Evolutionary conservation across 1,140 invertebrate species (phyloP), one percentile per base, ranked within the genome.

Genomic region (Rhopalosiphum maidis): DNA sequence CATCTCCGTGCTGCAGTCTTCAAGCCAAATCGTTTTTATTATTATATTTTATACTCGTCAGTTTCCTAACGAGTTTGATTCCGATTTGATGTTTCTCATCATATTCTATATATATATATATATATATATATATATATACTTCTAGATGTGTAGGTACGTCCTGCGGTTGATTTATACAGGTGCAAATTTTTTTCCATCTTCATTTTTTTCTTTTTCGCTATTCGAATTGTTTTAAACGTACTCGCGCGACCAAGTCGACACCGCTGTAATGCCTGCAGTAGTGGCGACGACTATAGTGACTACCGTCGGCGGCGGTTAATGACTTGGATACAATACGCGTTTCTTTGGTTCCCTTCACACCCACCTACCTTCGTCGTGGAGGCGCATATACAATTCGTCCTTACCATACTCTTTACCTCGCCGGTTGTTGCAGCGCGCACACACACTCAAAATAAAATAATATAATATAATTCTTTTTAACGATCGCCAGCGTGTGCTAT

Each of bases 401-500:
- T 77, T n/a, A 77, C 30, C n/a, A 77, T 30, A 30, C 60, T 77
- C 15, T n/a, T 77, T 77, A 35, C 60, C 60, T n/a, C 60, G 60
- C 60, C 60, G 60, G 60, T 77, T n/a, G 30, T 11, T 77, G 60
- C 4, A 68, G 55, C 11, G 25, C 25, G 9, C 30, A 77, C n/a
- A 77, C 60, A 77, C n/a, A 35, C 60, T 7, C 60, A 77, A 30
- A 77, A 77, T 77, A 77, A 77, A 18, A 68, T 68, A 68, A 68
- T 68, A 77, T 77, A 77, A 77, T 77, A 77, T 77, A 77, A 77
- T 77, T 77, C 60, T 88, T 35, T 51, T 88, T 88, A n/a, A 51
- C 86, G 86, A 51, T 77, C 60, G 60, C 60, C 60, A 77, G n/a
- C n/a, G 60, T 55, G 87, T 77, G 55, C 60, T 85, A 85, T 83